Conservation (phyloP, 1,140 invertebrate genomes). For the Oreohelix idahoensis region DNA sequence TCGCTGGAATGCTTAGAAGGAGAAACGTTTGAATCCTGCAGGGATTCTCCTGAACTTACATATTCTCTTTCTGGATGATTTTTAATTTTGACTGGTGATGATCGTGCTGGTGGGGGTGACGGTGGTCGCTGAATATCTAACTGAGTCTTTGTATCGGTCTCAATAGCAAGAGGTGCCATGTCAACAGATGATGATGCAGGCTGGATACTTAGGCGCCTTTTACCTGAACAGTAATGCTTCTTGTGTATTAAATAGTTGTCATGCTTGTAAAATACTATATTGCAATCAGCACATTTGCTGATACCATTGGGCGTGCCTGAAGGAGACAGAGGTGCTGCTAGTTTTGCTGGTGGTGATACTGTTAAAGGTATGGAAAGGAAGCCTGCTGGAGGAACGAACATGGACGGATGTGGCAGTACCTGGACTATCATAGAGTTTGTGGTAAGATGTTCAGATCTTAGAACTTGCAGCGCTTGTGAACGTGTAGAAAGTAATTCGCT, state of each 20-base stretch:
- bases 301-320: constrained; percentile 76
- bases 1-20: constrained; percentile 40
- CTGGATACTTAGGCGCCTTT: constrained; percentile 60
- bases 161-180: neutral
- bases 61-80: constrained; percentile 32
- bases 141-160: neutral
- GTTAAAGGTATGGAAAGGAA: constrained; percentile 35
- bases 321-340: neutral
- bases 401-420: constrained; percentile 32
- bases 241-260: constrained; percentile 96
- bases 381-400: constrained; percentile 40
- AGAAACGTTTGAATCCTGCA: neutral
- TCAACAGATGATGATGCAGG: neutral
- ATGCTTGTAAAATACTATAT: constrained; percentile 96
- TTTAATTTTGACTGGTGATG: constrained; percentile 2
- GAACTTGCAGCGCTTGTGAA: neutral
- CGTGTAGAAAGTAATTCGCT: neutral
- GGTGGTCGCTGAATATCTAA: neutral
- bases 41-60: constrained; percentile 7
- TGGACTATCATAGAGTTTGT: constrained; percentile 25
- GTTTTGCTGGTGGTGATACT: constrained; percentile 13
- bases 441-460: constrained; percentile 18
- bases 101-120: constrained; percentile 2
- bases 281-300: constrained; percentile 94
- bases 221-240: constrained; percentile 91